phyloP scores from a whole-genome alignment of 2,113 vertebrate species.

The Rhombomys opimus region DNA sequence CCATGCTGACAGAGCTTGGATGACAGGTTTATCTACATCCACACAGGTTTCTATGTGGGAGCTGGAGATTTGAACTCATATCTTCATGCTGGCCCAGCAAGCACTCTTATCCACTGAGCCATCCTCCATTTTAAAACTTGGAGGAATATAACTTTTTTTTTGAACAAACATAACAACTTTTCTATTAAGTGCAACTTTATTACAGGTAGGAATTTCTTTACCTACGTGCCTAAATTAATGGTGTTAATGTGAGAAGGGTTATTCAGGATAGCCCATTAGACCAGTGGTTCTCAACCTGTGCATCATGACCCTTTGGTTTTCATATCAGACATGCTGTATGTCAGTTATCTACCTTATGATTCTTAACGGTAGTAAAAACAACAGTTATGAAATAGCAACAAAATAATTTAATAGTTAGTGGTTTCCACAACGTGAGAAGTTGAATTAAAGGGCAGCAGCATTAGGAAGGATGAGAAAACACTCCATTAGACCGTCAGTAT shows the following conservation, averaged over 20 bases:
- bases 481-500: rapidly evolving
- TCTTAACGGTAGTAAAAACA: background rate
- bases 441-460: no score
- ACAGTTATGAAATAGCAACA: background rate
- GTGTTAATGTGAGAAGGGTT: background rate
- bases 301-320: background rate
- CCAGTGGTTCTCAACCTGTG: background rate
- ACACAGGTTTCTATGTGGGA: no score
- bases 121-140: background rate
- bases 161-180: background rate
- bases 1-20: background rate
- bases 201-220: background rate
- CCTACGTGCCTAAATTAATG: background rate
- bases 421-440: background rate
- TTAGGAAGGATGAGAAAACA: background rate
- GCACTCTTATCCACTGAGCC: background rate
- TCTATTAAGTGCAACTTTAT: background rate
- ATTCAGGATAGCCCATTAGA: background rate
- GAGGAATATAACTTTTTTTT: background rate
- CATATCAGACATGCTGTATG: background rate
- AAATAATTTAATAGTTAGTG: background rate
- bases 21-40: background rate
- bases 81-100: no score
- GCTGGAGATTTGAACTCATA: background rate
- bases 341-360: no score